Evolutionary conservation across 2,797 vertebrate genomes (phyloP).

Genomic region (Carduelis carduelis): DNA sequence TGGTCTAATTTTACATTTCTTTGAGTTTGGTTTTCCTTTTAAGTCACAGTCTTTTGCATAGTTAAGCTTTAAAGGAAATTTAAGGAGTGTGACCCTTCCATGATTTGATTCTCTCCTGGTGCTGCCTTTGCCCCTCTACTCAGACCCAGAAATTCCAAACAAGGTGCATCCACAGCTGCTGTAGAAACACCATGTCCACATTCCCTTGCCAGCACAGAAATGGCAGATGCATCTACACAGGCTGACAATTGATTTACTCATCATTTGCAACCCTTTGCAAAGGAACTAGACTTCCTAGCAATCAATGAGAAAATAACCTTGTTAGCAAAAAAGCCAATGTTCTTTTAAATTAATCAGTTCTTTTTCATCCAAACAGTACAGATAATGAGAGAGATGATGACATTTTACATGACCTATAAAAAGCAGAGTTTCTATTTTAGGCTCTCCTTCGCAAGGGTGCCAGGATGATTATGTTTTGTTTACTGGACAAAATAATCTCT

Average conservation of each 20-base stretch:
- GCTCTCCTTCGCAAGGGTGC: constrained; percentile 22
- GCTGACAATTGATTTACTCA: constrained; percentile 15
- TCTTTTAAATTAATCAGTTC: constrained; percentile 58
- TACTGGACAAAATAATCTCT: constrained; percentile 61
- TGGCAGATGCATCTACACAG: neutral
- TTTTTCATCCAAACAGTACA: constrained; percentile 56
- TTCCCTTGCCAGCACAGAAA: neutral
- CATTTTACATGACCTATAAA: constrained; percentile 58
- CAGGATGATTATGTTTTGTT: constrained; percentile 61
- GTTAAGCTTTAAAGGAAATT: neutral
- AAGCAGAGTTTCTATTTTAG: constrained; percentile 47
- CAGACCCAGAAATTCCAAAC: neutral
- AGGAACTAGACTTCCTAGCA: constrained; percentile 43
- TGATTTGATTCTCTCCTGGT: fast-evolving
- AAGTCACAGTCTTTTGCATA: neutral
- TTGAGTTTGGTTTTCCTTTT: neutral
- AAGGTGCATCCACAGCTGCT: neutral
- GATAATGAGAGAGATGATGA: constrained; percentile 51
- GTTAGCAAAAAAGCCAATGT: constrained; percentile 59
- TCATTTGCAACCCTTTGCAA: constrained; percentile 15
- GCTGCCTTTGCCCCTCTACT: neutral
- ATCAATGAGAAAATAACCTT: constrained; percentile 60
- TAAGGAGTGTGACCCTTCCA: fast-evolving
- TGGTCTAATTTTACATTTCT: neutral
- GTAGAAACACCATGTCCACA: neutral